phyloP scores from a whole-genome alignment of 2,888 invertebrate species.

The Ennomos quercinarius region DNA sequence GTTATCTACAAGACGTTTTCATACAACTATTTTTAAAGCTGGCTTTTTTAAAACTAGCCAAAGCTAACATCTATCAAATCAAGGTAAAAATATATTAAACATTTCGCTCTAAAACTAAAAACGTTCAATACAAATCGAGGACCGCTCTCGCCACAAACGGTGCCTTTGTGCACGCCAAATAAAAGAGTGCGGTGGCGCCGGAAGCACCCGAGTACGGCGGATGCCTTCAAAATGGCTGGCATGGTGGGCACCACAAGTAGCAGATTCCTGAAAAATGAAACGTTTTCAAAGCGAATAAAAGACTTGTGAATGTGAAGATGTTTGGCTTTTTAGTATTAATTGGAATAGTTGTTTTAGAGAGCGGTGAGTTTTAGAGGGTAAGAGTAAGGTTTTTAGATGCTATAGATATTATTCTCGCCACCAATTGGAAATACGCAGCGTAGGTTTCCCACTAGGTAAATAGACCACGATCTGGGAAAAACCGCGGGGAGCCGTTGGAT shows the following conservation, averaged over 20 bases:
- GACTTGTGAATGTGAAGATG: slow-evolving; percentile 8
- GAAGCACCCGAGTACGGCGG: neutral
- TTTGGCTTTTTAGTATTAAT: slow-evolving; percentile 17
- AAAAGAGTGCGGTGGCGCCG: slow-evolving; percentile 19
- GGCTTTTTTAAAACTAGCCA: too few species aligned
- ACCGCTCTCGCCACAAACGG: slow-evolving; percentile 22
- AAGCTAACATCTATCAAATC: too few species aligned
- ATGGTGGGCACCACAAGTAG: neutral
- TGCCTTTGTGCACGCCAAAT: slow-evolving; percentile 32
- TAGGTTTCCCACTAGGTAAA: too few species aligned
- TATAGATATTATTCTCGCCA: too few species aligned
- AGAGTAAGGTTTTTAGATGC: too few species aligned
- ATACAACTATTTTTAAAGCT: too few species aligned
- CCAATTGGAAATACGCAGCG: too few species aligned
- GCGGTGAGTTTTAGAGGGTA: neutral
- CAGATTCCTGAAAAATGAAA: slow-evolving; percentile 35
- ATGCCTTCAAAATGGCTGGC: slow-evolving; percentile 9
- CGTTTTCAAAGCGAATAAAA: slow-evolving; percentile 18
- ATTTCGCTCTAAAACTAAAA: slow-evolving; percentile 10
- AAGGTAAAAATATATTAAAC: too few species aligned
- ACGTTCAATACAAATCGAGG: slow-evolving; percentile 17
- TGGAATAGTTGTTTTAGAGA: slow-evolving; percentile 2
- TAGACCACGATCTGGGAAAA: too few species aligned
- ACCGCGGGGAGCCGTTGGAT: too few species aligned
- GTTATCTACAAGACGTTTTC: too few species aligned